Evolutionary conservation across 1,140 invertebrate species (phyloP).

Genomic region (Nasonia longicornis): DNA sequence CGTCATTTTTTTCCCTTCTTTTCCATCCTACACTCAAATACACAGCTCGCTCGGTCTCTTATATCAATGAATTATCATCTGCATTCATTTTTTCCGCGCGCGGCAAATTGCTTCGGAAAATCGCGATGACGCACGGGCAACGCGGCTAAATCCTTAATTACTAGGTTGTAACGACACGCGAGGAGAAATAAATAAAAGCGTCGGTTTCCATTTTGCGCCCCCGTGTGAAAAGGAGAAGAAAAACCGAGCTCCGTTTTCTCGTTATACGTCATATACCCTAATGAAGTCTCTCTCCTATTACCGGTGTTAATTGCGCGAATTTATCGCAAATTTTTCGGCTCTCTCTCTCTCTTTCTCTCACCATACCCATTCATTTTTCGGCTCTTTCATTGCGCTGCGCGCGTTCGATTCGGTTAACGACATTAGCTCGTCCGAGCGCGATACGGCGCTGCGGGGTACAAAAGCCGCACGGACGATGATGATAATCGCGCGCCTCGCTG

Average conservation of each 20-base stretch:
- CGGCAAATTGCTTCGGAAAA: neutral
- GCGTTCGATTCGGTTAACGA: conserved; percentile 1
- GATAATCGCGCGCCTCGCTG: neutral
- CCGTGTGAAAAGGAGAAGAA: neutral
- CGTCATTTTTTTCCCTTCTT: neutral
- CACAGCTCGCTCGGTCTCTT: neutral
- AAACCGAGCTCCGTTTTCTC: neutral
- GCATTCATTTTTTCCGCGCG: neutral
- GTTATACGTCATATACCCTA: neutral
- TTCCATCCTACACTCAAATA: too few relatives aligned
- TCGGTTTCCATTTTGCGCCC: too few relatives aligned
- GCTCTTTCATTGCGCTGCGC: neutral
- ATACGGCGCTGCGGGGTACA: neutral
- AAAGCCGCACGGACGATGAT: neutral
- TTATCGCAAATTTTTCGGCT: conserved; percentile 22
- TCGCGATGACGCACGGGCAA: neutral
- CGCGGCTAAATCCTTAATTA: neutral
- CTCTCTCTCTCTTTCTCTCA: too few relatives aligned
- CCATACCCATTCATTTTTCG: neutral
- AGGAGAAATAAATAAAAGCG: neutral
- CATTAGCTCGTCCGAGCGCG: neutral
- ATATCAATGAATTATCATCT: neutral
- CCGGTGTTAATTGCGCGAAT: conserved; percentile 16
- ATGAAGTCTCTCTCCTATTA: neutral
- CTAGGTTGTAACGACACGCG: neutral